These are phyloP conservation scores for Sciurus carolinensis DNA, from an alignment of 2,797 vertebrate species.

Conservation along the genomic window DNA sequence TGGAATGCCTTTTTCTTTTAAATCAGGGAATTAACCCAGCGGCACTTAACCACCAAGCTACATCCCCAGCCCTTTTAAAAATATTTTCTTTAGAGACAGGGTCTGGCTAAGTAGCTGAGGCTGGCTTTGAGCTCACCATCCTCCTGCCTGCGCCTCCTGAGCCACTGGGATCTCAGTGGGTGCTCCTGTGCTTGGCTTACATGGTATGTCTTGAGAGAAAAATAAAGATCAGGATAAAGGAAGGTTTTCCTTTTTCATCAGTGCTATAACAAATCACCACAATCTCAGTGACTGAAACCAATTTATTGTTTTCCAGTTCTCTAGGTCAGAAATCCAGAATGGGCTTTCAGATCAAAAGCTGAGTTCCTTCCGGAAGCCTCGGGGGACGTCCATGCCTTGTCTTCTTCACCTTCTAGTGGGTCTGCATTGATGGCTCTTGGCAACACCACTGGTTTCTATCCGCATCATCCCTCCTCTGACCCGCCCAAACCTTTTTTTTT, in stretches of 20 bases:
- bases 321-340: constrained; percentile 27
- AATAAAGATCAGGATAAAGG: background rate
- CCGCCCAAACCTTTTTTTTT: background rate
- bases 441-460: background rate
- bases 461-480: background rate
- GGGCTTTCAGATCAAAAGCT: background rate
- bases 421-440: background rate
- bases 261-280: background rate
- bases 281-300: background rate
- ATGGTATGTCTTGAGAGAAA: background rate
- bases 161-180: too few species aligned
- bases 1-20: background rate
- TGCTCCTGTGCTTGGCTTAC: too few species aligned
- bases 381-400: background rate
- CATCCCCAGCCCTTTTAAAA: too few species aligned
- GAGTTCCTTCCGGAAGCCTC: background rate
- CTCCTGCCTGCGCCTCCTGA: too few species aligned
- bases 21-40: too few species aligned
- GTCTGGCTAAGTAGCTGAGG: too few species aligned
- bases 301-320: constrained; percentile 47
- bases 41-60: too few species aligned
- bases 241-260: background rate
- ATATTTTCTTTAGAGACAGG: too few species aligned
- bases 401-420: background rate
- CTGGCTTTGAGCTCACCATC: too few species aligned